phyloP scores from a whole-genome alignment of 2,797 vertebrate species.

The Phoeniculus purpureus region DNA sequence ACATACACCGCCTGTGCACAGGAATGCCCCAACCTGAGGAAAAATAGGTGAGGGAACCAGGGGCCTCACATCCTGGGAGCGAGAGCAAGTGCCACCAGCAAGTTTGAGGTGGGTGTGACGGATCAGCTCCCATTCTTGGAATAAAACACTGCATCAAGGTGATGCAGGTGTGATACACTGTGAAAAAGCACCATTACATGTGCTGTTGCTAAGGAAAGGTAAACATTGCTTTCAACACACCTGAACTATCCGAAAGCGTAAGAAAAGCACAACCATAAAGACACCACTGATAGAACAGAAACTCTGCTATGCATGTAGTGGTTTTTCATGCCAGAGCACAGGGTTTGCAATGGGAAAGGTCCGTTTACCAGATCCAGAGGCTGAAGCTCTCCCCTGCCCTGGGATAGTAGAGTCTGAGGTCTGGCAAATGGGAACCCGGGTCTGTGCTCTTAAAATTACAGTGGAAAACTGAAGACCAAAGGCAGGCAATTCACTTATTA shows the following conservation, averaged over 20 bases:
- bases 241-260: not conserved
- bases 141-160: not conserved
- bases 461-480: not conserved
- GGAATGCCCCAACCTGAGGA: not conserved
- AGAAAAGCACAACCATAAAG: not conserved
- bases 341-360: not conserved
- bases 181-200: not conserved
- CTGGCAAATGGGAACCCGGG: accelerated
- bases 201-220: not conserved
- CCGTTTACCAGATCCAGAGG: accelerated
- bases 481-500: not conserved
- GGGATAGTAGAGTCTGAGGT: not conserved
- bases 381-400: not conserved
- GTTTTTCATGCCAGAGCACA: accelerated
- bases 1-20: not conserved
- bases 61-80: not conserved
- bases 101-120: not conserved
- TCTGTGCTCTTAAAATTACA: not conserved
- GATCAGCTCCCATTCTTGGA: not conserved
- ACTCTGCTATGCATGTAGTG: not conserved
- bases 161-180: not conserved
- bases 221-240: not conserved
- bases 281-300: not conserved
- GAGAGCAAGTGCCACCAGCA: not conserved
- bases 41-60: not conserved